Base-by-base conservation (phyloP, 2,888 invertebrate genomes). In the Synergus gifuensis region DNA sequence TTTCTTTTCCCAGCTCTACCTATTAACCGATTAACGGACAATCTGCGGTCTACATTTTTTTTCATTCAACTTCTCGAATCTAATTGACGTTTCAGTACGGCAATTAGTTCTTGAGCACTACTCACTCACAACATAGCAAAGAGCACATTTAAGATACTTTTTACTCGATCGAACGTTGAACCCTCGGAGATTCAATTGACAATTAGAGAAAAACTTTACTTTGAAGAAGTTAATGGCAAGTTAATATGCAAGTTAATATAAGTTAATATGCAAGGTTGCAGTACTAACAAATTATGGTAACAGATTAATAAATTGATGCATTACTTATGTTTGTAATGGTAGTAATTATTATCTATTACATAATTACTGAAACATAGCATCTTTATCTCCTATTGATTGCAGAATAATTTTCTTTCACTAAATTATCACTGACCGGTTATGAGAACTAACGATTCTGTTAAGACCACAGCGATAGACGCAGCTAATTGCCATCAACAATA, bases 21-120 rank as follows among this genome's bases (percentile, higher is more conserved):
- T 73, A 73, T 73, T 73, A 54, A 73, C 49, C 54, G 73, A 73
- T 73, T 73, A 73, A 73, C 73, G 73, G 73, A 54, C n/a, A 40
- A 73, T 73, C 54, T 28, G 54, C 54, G 49, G 69, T 28, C 69
- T 36, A 49, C 8, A 73, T 36, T 73, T 73, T 69, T 69, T 58
- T 73, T 28, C 36, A 69, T 58, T 49, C 12, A 36, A 36, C 73
- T n/a, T 73, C 54, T 73, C 36, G 36, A 54, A 54, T 58, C 54
- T 73, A 54, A 73, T 73, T 54, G 73, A 73, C 73, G 73, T 58
- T 73, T 73, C 73, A 73, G 54, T 54, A 36, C 73, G 18, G 73
- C 36, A 73, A 73, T 73, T 73, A 73, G 73, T 73, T 73, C 54
- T 73, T 36, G 54, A 73, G 73, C 36, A 58, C n/a, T 54, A 58